phyloP scores from a whole-genome alignment of 2,797 vertebrate genomes.

The Manis pentadactyla region DNA sequence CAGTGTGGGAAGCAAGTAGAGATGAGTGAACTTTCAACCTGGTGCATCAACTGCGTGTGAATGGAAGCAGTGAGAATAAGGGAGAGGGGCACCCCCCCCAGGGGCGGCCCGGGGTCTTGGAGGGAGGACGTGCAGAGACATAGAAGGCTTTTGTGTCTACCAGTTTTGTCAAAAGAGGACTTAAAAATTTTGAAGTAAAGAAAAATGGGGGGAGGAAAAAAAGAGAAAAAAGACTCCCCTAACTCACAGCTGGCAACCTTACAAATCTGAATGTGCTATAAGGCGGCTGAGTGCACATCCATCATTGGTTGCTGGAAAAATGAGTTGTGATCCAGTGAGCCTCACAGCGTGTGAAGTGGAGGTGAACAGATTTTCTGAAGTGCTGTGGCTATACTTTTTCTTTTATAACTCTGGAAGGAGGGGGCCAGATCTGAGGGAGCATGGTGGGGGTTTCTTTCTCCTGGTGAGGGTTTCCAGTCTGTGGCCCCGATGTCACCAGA shows the following conservation, averaged over 20 bases:
- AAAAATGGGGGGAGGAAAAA: neutral
- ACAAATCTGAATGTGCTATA: neutral
- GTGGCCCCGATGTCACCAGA: neutral
- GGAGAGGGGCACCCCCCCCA: fast-evolving
- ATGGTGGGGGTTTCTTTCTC: neutral
- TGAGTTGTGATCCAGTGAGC: neutral
- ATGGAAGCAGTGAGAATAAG: neutral
- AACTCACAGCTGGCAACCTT: neutral
- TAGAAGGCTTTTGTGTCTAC: neutral
- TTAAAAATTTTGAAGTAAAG: neutral
- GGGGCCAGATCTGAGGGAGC: neutral
- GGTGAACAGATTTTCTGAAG: neutral
- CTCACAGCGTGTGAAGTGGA: neutral
- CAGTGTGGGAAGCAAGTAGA: neutral
- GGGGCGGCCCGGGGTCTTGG: neutral
- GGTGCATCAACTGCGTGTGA: neutral
- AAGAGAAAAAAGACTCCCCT: neutral
- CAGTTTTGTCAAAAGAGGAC: neutral
- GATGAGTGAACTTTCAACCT: neutral
- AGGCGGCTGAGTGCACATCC: neutral
- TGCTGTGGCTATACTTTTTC: neutral
- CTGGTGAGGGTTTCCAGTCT: neutral
- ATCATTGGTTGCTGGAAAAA: neutral
- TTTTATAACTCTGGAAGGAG: neutral
- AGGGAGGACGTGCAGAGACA: neutral